phyloP scores from a whole-genome alignment of 2,797 vertebrate species.

The Pitangus sulphuratus region DNA sequence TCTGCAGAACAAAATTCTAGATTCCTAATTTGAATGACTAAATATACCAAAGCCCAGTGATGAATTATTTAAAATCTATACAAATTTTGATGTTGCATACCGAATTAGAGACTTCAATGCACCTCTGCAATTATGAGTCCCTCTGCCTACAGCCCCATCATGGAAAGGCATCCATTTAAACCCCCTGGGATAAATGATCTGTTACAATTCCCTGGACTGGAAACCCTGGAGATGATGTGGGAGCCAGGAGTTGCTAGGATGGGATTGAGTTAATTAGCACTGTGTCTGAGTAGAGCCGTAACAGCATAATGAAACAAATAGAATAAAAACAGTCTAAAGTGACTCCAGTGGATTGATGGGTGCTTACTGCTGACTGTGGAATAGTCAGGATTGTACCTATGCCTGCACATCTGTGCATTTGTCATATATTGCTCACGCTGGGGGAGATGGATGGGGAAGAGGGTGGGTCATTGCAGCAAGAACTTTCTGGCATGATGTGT shows the following conservation, averaged over 20 bases:
- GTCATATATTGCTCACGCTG: not conserved
- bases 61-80: slow-evolving; percentile 43
- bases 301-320: slow-evolving; percentile 27
- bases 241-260: not conserved
- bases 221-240: slow-evolving; percentile 27
- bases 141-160: not conserved
- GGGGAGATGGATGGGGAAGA: not conserved
- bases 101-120: not conserved
- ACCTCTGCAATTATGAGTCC: not conserved
- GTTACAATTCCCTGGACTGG: slow-evolving; percentile 22
- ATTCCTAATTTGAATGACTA: slow-evolving; percentile 24
- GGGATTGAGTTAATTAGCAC: slow-evolving; percentile 52
- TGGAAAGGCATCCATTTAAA: slow-evolving; percentile 15
- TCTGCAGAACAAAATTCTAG: not conserved
- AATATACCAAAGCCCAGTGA: slow-evolving; percentile 1
- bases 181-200: not conserved
- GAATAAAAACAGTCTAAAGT: slow-evolving; percentile 21
- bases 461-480: not conserved
- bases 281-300: slow-evolving; percentile 14
- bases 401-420: not conserved
- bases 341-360: slow-evolving; percentile 4
- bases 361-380: not conserved
- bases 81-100: not conserved
- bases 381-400: not conserved
- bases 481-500: not conserved